A percentile compares a stretch with the other conserved stretches of the same genome.
Evolutionary conservation across 1,140 invertebrate species (phyloP).

Genomic region (Plectrocnemia conspersa): DNA sequence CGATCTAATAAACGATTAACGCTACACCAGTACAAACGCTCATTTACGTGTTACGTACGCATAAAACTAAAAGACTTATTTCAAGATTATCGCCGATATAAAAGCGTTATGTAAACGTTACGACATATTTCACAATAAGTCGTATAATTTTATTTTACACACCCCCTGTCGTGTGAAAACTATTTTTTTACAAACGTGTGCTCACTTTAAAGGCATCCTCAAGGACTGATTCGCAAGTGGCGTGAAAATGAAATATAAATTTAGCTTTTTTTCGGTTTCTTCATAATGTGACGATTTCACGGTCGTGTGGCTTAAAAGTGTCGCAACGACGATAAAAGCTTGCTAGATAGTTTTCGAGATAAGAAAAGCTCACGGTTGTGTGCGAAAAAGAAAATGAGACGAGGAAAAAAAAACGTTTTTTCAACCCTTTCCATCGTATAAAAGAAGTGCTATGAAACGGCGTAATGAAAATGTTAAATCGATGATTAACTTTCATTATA

Average conservation of each 20-base stretch:
- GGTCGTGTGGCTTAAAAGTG: conserved; percentile 11
- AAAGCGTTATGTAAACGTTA: too few species aligned
- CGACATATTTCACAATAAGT: too few species aligned
- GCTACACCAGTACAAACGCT: too few species aligned
- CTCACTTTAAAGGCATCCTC: neutral
- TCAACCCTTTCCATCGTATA: neutral
- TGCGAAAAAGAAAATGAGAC: conserved; percentile 4
- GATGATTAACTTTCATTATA: neutral
- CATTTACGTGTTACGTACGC: too few species aligned
- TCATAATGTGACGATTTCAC: too few species aligned
- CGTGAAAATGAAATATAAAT: neutral
- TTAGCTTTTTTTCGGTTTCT: neutral
- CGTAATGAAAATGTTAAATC: conserved; percentile 9
- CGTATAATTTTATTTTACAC: too few species aligned
- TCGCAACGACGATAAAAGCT: conserved; percentile 1
- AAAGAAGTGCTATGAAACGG: neutral
- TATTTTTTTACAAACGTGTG: neutral
- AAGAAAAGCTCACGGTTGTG: conserved; percentile 16
- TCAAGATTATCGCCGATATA: too few species aligned
- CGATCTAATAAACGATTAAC: too few species aligned
- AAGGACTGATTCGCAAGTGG: neutral
- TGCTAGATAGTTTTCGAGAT: conserved; percentile 16
- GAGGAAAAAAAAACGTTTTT: neutral
- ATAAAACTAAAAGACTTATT: too few species aligned
- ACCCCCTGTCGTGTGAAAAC: too few species aligned